These are phyloP conservation scores for Agonopterix subpropinquella DNA, from an alignment of 2,888 invertebrate genomes.

Conservation along the genomic window DNA sequence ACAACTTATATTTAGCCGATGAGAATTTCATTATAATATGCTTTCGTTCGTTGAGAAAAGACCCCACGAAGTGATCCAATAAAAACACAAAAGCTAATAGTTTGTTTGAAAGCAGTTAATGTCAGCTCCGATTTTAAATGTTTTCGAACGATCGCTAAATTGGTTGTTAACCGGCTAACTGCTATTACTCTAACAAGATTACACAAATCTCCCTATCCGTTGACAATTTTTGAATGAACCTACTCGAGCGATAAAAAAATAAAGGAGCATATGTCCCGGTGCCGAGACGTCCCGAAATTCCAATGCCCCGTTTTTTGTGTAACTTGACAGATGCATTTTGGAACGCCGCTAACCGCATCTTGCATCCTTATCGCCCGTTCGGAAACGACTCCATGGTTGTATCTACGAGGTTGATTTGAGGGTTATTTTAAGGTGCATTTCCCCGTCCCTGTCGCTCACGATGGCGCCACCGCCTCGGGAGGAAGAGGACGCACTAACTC, in stretches of 20 bases:
- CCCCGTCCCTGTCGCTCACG: slow-evolving; percentile 59
- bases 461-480: slow-evolving; percentile 60
- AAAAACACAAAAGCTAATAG: slow-evolving; percentile 20
- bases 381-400: slow-evolving; percentile 56
- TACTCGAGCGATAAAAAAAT: slow-evolving; percentile 54
- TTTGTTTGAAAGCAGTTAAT: slow-evolving; percentile 31
- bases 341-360: slow-evolving; percentile 70
- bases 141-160: slow-evolving; percentile 47
- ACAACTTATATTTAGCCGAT: slow-evolving; percentile 7
- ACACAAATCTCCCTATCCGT: slow-evolving; percentile 68
- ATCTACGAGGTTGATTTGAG: slow-evolving; percentile 58
- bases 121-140: slow-evolving; percentile 31
- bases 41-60: slow-evolving; percentile 4
- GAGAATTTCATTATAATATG: slow-evolving; percentile 8
- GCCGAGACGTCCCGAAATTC: slow-evolving; percentile 70
- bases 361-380: slow-evolving; percentile 64
- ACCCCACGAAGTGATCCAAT: slow-evolving; percentile 18
- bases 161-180: slow-evolving; percentile 46
- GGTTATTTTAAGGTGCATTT: slow-evolving; percentile 66
- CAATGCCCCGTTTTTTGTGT: slow-evolving; percentile 64
- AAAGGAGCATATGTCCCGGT: slow-evolving; percentile 64
- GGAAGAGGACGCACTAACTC: slow-evolving; percentile 41
- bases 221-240: slow-evolving; percentile 73
- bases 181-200: slow-evolving; percentile 68
- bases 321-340: slow-evolving; percentile 73